phyloP scores from a whole-genome alignment of 2,888 invertebrate species.

The Dendrolimus houi region DNA sequence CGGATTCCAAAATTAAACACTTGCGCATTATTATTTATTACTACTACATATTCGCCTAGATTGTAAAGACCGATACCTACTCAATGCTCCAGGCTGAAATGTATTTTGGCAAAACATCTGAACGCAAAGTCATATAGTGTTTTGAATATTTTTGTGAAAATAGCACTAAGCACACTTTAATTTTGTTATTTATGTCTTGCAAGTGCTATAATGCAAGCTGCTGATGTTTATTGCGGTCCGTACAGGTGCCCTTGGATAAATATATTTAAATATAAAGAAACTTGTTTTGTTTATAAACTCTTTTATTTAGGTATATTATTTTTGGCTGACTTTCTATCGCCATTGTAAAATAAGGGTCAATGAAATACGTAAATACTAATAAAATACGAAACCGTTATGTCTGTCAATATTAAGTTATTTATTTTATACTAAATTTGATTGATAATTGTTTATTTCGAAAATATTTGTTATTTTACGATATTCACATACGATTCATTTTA shows the following conservation, averaged over 20 bases:
- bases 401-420: too few relatives aligned
- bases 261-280: neutral
- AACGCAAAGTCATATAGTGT: constrained; percentile 6
- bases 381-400: too few relatives aligned
- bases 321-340: neutral
- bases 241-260: neutral
- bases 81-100: constrained; percentile 30
- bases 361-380: neutral
- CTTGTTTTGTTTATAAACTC: neutral
- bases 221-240: too few relatives aligned
- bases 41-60: constrained; percentile 46
- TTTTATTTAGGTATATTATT: neutral
- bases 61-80: constrained; percentile 44
- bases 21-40: constrained; percentile 63
- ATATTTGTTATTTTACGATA: too few relatives aligned
- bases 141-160: constrained; percentile 1
- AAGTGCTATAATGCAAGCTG: too few relatives aligned
- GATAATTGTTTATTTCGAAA: too few relatives aligned
- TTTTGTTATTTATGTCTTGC: neutral
- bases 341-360: neutral
- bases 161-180: neutral
- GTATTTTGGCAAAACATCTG: constrained; percentile 44
- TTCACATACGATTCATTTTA: too few relatives aligned
- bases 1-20: constrained; percentile 34
- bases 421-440: too few relatives aligned